Base-by-base conservation (phyloP, 2,113 vertebrate genomes). In the Furnarius figulus region DNA sequence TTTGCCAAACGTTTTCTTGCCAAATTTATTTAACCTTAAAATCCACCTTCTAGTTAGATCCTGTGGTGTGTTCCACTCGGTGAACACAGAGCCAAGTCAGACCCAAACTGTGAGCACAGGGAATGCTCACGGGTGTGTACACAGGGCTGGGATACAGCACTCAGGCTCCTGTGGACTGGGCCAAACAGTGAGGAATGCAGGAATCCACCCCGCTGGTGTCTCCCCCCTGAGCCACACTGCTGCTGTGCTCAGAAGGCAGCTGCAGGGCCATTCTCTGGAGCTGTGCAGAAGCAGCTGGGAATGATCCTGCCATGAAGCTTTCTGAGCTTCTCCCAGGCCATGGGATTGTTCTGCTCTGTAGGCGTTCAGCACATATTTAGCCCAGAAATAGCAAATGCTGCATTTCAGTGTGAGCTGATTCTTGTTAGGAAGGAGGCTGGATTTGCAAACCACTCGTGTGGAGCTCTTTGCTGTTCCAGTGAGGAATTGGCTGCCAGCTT, bases 401-500 rank as follows among this genome's bases (percentile, higher is more conserved):
- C 2, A 0, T 87, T 91, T 85, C 73, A 91, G 70, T 11, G 3
- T 74, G 85, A 85, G 77, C 94, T 84, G 78, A 53, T 78, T 89
- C 88, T 95, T 56, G 10, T 78, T 89, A 81, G 81, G 82, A 89
- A 61, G 42, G 31, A 49, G 52, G n/a, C 61, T 91, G 90, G 74
- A 30, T 93, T 58, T 85, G 66, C 73, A 58, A 62, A 94, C 33
- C 19, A 12, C 31, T 76, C 4, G 0, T 80, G 67, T 89, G 90
- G 59, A 84, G 47, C 91, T 80, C 55, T 87, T 75, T 75, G 28
- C 80, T 72, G 75, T 91, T 84, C 59, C 81, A 85, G 70, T 8
- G 73, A 78, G 61, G 77, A 93, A 6, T 12, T 94, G 94, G 94
- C 90, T 91, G 65, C 52, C 42, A 53, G 50, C 85, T 91, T 56